Evolutionary conservation across 2,797 vertebrate genomes (phyloP).

Genomic region (Megalops cyprinoides): DNA sequence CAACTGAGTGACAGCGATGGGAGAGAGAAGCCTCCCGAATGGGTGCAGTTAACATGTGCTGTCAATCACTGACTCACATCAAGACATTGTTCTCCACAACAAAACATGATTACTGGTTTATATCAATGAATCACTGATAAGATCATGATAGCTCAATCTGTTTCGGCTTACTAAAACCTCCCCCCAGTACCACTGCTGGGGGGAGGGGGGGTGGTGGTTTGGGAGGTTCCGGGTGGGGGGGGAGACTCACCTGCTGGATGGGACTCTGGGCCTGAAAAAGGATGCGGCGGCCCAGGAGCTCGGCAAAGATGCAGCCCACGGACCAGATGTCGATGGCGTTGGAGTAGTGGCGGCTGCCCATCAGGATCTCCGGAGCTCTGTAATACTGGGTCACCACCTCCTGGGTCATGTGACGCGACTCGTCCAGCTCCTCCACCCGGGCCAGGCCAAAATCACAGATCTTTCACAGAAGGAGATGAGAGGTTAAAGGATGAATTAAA

Average conservation of each 20-base stretch:
- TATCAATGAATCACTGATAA: too few relatives aligned
- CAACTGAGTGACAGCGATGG: too few relatives aligned
- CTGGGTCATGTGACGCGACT: conserved; percentile 99
- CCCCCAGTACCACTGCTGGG: too few relatives aligned
- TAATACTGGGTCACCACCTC: conserved; percentile 99
- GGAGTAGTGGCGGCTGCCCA: conserved; percentile 97
- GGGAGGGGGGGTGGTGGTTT: too few relatives aligned
- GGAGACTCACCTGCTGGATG: conserved; percentile 99
- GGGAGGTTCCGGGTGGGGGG: too few relatives aligned
- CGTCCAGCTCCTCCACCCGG: conserved; percentile 94
- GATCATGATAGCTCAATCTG: too few relatives aligned
- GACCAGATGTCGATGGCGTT: conserved; percentile 99
- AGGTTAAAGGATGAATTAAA: not conserved
- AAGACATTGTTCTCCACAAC: too few relatives aligned
- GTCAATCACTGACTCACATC: too few relatives aligned
- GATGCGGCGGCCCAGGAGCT: conserved; percentile 92
- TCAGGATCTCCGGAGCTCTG: conserved; percentile 95
- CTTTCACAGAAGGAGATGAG: conserved; percentile 64
- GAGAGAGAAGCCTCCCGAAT: too few relatives aligned
- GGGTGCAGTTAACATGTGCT: too few relatives aligned
- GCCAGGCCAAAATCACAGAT: conserved; percentile 99
- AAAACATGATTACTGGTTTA: too few relatives aligned
- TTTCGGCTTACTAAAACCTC: too few relatives aligned
- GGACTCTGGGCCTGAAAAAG: conserved; percentile 98
- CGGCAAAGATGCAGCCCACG: conserved; percentile 97